These are phyloP conservation scores for Pristionchus mayeri DNA, from an alignment of 2,888 invertebrate species.

Conservation along the genomic window DNA sequence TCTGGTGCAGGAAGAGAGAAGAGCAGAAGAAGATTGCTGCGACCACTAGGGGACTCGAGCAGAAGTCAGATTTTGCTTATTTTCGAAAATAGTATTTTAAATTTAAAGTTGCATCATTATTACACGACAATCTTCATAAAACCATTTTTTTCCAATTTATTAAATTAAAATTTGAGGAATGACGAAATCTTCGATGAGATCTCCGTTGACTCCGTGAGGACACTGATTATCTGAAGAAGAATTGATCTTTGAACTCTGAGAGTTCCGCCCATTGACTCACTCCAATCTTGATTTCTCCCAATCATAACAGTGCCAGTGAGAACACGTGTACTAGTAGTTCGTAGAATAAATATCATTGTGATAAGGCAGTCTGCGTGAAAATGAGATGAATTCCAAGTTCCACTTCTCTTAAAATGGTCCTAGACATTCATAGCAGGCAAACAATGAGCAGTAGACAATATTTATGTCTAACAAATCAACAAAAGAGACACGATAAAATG, in stretches of 20 bases:
- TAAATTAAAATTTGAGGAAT: background rate
- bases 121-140: too few species aligned
- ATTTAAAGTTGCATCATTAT: too few species aligned
- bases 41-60: background rate
- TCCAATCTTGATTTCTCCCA: background rate
- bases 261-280: background rate
- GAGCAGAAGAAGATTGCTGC: slow-evolving; percentile 1
- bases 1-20: background rate
- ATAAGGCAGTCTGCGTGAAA: too few species aligned
- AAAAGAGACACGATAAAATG: too few species aligned
- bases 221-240: background rate
- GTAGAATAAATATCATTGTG: slow-evolving; percentile 29
- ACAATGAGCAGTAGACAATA: too few species aligned
- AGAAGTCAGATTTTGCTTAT: slow-evolving; percentile 4
- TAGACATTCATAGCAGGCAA: too few species aligned
- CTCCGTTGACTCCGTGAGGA: background rate
- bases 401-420: too few species aligned
- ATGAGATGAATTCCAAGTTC: too few species aligned
- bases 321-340: background rate
- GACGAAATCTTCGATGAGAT: background rate
- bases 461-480: too few species aligned
- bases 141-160: too few species aligned
- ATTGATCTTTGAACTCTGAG: background rate
- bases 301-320: slow-evolving; percentile 3
- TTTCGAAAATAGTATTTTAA: background rate